phyloP scores from a whole-genome alignment of 2,113 vertebrate species.

The Ammospiza nelsoni region DNA sequence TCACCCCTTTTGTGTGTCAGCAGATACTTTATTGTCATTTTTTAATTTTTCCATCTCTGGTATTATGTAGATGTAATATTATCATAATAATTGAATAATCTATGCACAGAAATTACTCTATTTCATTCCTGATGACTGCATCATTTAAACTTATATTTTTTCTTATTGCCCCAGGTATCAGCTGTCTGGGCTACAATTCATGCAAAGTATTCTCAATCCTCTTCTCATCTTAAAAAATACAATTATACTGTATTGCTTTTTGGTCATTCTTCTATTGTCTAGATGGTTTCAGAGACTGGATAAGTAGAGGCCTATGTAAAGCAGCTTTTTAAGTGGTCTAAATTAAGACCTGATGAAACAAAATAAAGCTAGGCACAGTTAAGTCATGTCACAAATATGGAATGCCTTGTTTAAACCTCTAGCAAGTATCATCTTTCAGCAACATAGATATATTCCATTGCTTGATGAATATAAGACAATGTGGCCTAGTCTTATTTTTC shows the following conservation, averaged over 20 bases:
- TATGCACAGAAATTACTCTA: not conserved
- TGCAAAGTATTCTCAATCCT: not conserved
- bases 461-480: not conserved
- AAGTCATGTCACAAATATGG: not conserved
- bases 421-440: not conserved
- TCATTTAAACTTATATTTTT: not conserved
- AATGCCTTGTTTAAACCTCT: not conserved
- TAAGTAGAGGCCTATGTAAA: not conserved
- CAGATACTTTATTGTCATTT: not conserved
- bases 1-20: not conserved
- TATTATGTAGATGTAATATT: not conserved
- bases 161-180: not conserved
- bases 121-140: not conserved
- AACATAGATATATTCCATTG: not conserved
- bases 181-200: not conserved
- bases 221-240: not conserved
- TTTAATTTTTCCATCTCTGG: not conserved
- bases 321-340: not conserved
- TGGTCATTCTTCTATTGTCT: not conserved
- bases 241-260: not conserved
- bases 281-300: not conserved
- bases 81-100: not conserved
- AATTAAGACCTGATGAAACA: not conserved
- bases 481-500: not conserved
- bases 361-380: not conserved